phyloP scores from a whole-genome alignment of 2,888 invertebrate species.

The Octodonta nipae region DNA sequence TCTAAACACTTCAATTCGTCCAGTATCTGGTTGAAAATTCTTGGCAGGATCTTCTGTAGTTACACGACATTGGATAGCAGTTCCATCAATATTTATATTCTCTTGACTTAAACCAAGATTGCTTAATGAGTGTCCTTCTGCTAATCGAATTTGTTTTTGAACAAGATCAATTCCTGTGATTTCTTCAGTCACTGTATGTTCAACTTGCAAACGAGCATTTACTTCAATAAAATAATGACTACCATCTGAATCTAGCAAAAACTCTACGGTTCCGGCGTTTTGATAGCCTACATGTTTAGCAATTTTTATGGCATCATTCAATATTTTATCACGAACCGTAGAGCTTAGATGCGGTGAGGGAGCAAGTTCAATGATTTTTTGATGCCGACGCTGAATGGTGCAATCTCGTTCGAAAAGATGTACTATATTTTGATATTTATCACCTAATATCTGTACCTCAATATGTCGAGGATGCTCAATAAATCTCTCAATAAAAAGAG shows the following conservation, averaged over 20 bases:
- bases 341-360: slow-evolving; percentile 82
- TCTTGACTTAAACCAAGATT: slow-evolving; percentile 86
- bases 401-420: slow-evolving; percentile 97
- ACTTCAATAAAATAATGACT: slow-evolving; percentile 99
- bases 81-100: slow-evolving; percentile 56
- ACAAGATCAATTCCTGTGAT: slow-evolving; percentile 97
- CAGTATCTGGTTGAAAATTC: slow-evolving; percentile 94
- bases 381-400: slow-evolving; percentile 94
- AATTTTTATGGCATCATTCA: slow-evolving; percentile 76
- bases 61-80: slow-evolving; percentile 93
- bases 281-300: slow-evolving; percentile 84
- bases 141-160: slow-evolving; percentile 89
- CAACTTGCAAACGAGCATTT: slow-evolving; percentile 76
- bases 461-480: slow-evolving; percentile 96
- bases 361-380: slow-evolving; percentile 98
- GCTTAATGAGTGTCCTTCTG: slow-evolving; percentile 87
- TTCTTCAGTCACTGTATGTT: slow-evolving; percentile 98
- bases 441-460: slow-evolving; percentile 84
- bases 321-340: slow-evolving; percentile 71
- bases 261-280: slow-evolving; percentile 97
- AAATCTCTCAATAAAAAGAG: slow-evolving; percentile 97
- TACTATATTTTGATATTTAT: slow-evolving; percentile 88
- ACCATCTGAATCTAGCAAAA: slow-evolving; percentile 82
- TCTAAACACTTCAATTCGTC: slow-evolving; percentile 89
- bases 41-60: slow-evolving; percentile 98